These are phyloP conservation scores for Pocota personata DNA, from an alignment of 2,888 invertebrate genomes.

Conservation along the genomic window DNA sequence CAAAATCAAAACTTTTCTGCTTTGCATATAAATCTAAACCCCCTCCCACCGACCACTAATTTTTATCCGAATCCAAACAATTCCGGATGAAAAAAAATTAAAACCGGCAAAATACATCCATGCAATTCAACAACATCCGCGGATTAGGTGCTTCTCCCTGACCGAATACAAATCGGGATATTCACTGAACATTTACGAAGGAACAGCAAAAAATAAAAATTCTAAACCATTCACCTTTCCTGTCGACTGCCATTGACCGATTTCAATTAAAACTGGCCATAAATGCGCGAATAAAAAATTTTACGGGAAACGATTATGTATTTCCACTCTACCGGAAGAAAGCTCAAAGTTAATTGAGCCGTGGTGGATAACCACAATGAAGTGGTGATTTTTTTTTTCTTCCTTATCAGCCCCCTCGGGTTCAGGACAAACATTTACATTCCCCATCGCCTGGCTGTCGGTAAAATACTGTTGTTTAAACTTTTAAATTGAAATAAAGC, in stretches of 20 bases:
- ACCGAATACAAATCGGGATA: conserved; percentile 19
- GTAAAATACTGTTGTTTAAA: conserved; percentile 4
- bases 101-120: conserved; percentile 7
- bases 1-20: conserved; percentile 11
- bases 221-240: conserved; percentile 60
- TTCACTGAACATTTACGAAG: conserved; percentile 27
- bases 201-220: conserved; percentile 15
- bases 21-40: conserved; percentile 34
- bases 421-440: conserved; percentile 49
- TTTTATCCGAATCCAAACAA: conserved; percentile 36
- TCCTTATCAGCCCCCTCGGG: neutral
- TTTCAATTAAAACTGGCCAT: conserved; percentile 56
- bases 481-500: conserved; percentile 16
- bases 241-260: conserved; percentile 60
- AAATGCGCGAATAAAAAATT: conserved; percentile 32
- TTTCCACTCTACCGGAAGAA: conserved; percentile 68
- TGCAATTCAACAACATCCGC: conserved; percentile 28
- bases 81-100: conserved; percentile 11
- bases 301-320: conserved; percentile 53
- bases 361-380: conserved; percentile 60
- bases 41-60: conserved; percentile 28
- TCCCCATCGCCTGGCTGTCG: neutral
- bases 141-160: conserved; percentile 22
- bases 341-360: conserved; percentile 70
- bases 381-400: conserved; percentile 45